These are phyloP conservation scores for Julus scanicus DNA, from an alignment of 2,888 invertebrate species.

Conservation along the genomic window DNA sequence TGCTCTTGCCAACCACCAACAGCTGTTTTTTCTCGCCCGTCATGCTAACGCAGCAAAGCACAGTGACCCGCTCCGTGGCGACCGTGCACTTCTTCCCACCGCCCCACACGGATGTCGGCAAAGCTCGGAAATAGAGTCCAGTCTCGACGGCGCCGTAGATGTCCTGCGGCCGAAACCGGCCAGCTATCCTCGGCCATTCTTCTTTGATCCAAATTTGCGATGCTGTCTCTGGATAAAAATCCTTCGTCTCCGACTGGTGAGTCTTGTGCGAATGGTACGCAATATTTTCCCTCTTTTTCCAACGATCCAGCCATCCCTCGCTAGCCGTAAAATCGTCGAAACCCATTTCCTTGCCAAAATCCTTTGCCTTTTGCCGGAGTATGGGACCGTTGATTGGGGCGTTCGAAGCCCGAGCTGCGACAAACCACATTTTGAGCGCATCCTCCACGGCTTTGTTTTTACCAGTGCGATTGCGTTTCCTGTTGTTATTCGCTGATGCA, in stretches of 20 bases:
- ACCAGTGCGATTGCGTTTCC: constrained; percentile 56
- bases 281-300: constrained; percentile 42
- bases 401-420: not conserved
- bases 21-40: constrained; percentile 40
- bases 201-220: not conserved
- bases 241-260: not conserved
- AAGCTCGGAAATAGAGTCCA: constrained; percentile 44
- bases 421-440: constrained; percentile 55
- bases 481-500: not conserved
- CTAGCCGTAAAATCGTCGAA: constrained; percentile 56
- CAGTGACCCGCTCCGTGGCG: not conserved
- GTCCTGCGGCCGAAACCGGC: not conserved
- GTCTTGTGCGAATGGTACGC: not conserved
- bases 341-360: constrained; percentile 54
- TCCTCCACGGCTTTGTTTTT: constrained; percentile 56
- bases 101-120: not conserved
- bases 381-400: constrained; percentile 54
- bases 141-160: constrained; percentile 46
- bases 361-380: constrained; percentile 55
- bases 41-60: constrained; percentile 51
- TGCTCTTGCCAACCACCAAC: constrained; percentile 17
- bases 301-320: constrained; percentile 57
- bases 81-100: not conserved
- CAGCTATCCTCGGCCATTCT: constrained; percentile 18
- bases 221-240: not conserved